These are phyloP conservation scores for Cardinalis cardinalis DNA, from an alignment of 2,113 vertebrate genomes.

Conservation along the genomic window DNA sequence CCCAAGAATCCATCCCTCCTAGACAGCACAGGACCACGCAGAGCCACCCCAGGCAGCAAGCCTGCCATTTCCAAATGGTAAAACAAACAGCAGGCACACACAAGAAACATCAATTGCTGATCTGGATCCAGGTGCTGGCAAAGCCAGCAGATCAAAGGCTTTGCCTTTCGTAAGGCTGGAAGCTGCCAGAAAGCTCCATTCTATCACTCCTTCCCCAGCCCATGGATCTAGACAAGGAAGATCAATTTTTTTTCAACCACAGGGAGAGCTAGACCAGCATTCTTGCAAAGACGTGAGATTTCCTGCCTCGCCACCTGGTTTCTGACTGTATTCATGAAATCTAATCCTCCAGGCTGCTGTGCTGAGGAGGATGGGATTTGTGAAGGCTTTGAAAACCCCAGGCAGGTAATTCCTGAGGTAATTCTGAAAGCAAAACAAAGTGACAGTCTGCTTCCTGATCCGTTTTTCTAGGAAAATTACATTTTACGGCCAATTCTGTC, in stretches of 20 bases:
- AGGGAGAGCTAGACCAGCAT: neutral
- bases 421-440: conserved; percentile 59
- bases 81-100: neutral
- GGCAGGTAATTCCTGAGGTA: conserved; percentile 31
- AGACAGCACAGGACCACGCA: neutral
- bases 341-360: neutral
- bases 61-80: neutral
- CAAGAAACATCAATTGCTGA: neutral
- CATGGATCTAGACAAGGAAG: neutral
- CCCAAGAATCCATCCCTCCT: neutral
- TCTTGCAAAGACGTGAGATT: neutral
- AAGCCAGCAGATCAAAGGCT: neutral
- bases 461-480: conserved; percentile 19
- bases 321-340: neutral
- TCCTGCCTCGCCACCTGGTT: neutral
- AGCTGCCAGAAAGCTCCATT: neutral
- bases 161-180: neutral
- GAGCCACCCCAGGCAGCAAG: neutral
- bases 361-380: neutral
- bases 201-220: neutral
- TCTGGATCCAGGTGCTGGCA: neutral
- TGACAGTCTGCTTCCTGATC: neutral
- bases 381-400: neutral
- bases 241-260: neutral
- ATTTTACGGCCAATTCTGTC: neutral